These are phyloP conservation scores for Crotophaga sulcirostris DNA, from an alignment of 2,113 vertebrate species.

Conservation along the genomic window DNA sequence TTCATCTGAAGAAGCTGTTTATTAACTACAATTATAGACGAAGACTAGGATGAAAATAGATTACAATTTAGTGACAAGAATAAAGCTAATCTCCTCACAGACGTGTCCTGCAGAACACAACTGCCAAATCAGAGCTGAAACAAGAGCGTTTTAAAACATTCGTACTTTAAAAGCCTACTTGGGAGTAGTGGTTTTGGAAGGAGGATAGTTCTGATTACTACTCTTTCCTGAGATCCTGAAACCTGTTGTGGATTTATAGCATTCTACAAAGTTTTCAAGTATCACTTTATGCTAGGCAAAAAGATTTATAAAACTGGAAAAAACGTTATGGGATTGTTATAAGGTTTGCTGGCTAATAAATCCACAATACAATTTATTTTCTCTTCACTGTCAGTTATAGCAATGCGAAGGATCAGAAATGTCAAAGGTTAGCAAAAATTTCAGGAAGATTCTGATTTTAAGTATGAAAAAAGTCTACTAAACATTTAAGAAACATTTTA, in stretches of 20 bases:
- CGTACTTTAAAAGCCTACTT: not conserved
- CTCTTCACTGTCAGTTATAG: not conserved
- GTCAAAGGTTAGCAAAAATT: not conserved
- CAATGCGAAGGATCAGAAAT: not conserved
- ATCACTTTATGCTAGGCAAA: not conserved
- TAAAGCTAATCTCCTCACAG: not conserved
- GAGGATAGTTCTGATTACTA: not conserved
- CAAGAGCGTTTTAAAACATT: not conserved
- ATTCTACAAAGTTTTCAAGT: not conserved
- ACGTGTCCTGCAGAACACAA: not conserved
- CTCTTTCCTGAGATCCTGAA: not conserved
- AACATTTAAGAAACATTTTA: not conserved
- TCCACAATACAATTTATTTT: not conserved
- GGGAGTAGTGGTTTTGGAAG: not conserved
- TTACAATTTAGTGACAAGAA: not conserved
- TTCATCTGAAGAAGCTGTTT: conserved; percentile 40
- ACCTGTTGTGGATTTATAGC: not conserved
- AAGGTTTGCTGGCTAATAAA: not conserved
- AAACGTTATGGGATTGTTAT: not conserved
- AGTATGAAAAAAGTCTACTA: not conserved
- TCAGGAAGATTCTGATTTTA: not conserved
- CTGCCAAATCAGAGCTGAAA: not conserved
- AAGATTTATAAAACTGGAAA: not conserved
- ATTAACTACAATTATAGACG: conserved; percentile 25
- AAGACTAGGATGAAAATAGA: not conserved